phyloP scores from a whole-genome alignment of 2,113 vertebrate genomes.

The Eubucco bourcierii region DNA sequence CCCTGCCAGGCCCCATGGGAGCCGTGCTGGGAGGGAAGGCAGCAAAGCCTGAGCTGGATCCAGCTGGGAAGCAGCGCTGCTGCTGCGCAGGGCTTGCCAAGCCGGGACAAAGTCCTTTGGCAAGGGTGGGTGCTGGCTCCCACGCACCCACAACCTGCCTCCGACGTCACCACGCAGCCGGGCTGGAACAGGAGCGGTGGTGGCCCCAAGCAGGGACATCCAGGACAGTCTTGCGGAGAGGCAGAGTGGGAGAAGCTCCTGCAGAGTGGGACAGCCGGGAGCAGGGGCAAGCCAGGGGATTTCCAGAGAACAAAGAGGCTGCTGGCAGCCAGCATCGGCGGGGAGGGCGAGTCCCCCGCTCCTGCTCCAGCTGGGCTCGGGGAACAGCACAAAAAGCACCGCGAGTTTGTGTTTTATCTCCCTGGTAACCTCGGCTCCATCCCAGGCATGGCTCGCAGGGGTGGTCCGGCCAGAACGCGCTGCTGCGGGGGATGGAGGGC shows the following conservation, averaged over 20 bases:
- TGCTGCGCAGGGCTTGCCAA: neutral
- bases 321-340: neutral
- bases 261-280: neutral
- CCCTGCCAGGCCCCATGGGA: neutral
- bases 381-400: neutral
- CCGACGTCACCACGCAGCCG: neutral
- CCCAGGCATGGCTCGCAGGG: neutral
- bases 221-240: rapidly evolving
- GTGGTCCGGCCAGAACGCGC: neutral
- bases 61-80: neutral
- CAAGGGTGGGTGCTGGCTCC: neutral
- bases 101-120: conserved; percentile 30
- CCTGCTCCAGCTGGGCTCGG: conserved; percentile 17
- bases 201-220: neutral
- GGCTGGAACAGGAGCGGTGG: neutral
- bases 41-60: neutral
- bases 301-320: conserved; percentile 65
- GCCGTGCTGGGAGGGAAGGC: neutral
- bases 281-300: conserved; percentile 2
- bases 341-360: conserved; percentile 34
- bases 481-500: neutral
- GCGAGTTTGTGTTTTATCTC: conserved; percentile 45
- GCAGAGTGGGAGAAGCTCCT: neutral
- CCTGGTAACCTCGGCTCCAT: conserved; percentile 26
- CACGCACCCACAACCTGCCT: rapidly evolving